phyloP scores from a whole-genome alignment of 2,797 vertebrate genomes.

The Tinamus major region DNA sequence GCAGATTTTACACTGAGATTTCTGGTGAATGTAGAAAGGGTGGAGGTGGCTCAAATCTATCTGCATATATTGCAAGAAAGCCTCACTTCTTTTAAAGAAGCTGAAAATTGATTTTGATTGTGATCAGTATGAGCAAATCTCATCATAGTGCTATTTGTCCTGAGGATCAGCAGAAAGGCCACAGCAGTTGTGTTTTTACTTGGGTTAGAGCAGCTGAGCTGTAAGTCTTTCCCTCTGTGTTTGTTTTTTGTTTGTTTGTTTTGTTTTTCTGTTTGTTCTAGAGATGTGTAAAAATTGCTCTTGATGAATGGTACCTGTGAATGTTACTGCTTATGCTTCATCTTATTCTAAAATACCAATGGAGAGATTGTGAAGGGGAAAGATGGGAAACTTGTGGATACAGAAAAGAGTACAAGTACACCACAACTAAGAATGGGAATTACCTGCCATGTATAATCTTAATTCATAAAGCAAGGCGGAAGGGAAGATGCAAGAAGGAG shows the following conservation, averaged over 20 bases:
- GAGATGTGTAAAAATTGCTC: neutral
- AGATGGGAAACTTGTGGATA: neutral
- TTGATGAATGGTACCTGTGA: neutral
- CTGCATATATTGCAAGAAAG: neutral
- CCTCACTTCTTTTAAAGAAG: neutral
- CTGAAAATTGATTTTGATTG: neutral
- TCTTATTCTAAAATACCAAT: neutral
- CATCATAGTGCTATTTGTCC: neutral
- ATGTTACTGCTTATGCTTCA: neutral
- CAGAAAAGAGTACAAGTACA: neutral
- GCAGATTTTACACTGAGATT: rapidly evolving
- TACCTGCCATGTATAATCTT: neutral
- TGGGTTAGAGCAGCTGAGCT: neutral
- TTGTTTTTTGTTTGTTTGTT: neutral
- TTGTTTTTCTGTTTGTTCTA: neutral
- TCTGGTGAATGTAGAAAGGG: neutral
- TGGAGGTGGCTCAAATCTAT: neutral
- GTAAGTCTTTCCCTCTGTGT: neutral
- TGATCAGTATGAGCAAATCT: neutral
- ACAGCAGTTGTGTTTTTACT: neutral
- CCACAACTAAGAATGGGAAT: neutral
- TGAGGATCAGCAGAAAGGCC: neutral
- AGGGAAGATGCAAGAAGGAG: neutral
- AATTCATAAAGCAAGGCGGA: neutral
- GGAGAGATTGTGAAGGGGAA: neutral